Evolutionary conservation across 1,140 invertebrate species (phyloP).

Genomic region (Drosophila grimshawi): DNA sequence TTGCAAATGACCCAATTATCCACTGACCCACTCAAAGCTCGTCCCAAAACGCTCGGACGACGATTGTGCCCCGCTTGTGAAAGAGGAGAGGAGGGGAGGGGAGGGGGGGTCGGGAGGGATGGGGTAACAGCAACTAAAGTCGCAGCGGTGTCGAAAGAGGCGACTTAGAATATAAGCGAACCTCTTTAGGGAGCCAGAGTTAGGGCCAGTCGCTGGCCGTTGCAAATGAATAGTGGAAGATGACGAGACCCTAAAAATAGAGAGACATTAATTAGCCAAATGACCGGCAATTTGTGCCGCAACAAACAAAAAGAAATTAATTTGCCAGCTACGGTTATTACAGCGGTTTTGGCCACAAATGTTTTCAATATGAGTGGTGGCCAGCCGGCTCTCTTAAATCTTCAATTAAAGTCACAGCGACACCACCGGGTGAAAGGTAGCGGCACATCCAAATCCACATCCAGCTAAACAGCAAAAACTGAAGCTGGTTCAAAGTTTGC

Average conservation of each 20-base stretch:
- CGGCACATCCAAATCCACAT: constrained; percentile 3
- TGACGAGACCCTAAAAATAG: constrained; percentile 71
- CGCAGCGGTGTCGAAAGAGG: constrained; percentile 33
- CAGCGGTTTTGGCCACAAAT: constrained; percentile 45
- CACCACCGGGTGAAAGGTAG: constrained; percentile 44
- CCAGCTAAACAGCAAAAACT: constrained; percentile 1
- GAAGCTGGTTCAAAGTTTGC: constrained; percentile 45
- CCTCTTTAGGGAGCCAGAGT: constrained; percentile 44
- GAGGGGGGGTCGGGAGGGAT: not conserved
- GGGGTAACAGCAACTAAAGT: not conserved
- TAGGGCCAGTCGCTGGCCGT: constrained; percentile 13
- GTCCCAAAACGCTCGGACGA: constrained; percentile 60
- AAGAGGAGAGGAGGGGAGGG: constrained; percentile 35
- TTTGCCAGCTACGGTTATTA: constrained; percentile 80
- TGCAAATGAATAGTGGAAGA: constrained; percentile 44
- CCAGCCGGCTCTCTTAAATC: not conserved
- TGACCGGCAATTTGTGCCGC: constrained; percentile 65
- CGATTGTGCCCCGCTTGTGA: constrained; percentile 54
- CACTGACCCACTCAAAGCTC: constrained; percentile 81
- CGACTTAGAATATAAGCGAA: constrained; percentile 46
- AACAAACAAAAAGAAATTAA: constrained; percentile 72
- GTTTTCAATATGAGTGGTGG: not conserved
- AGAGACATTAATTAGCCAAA: constrained; percentile 82
- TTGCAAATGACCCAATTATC: constrained; percentile 84
- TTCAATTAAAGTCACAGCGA: constrained; percentile 38